Evolutionary conservation across 2,113 vertebrate species (phyloP), one percentile per base, ranked within the genome.

Genomic region (Tyrannus savana): DNA sequence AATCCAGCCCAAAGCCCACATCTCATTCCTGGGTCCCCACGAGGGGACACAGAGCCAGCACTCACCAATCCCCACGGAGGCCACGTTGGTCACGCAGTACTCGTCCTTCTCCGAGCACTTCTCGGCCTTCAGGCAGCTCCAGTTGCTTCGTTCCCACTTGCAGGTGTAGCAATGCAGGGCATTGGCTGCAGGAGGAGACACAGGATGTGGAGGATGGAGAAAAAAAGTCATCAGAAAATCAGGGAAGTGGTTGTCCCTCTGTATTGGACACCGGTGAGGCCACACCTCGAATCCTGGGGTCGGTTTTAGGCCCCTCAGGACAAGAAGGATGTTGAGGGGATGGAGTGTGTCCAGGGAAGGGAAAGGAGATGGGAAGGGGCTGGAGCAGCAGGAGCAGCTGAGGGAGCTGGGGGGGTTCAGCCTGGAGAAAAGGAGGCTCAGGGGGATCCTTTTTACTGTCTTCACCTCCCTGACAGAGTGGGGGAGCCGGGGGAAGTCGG

Each of bases 111-210:
- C 79, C 0, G 92, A 69, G 68, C 97, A 97, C 52, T 89, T 91
- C 72, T 80, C 1, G 0, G 73, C 50, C 56, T 93, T 97, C 87
- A 97, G 73, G 44, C 97, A 97, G 1, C 10, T 78, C 95, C 93
- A 95, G 87, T 97, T 97, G 87, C 59, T 97, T 18, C 12, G 39
- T 2, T 96, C 19, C 73, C 93, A 88, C 8, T 90, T 71, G 5
- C 97, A 97, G 44, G 94, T 95, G 87, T 97, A 97, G 83, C 97
- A 97, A 39, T 91, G 19, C 10, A 97, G 71, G 17, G 89, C 28
- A 10, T 46, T 72, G 14, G 64, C 97, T 97, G 95, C 41, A 56
- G 76, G 60, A 73, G 33, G 44, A 85, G 47, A 41, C 44, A 83
- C 4, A 24, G 4, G 37, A n/a, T 21, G 8, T 3, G 52, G 28